A percentile compares a stretch with the other conserved stretches of the same genome.
phyloP scores from a whole-genome alignment of 1,140 invertebrate genomes.

The Oscheius sp. region DNA sequence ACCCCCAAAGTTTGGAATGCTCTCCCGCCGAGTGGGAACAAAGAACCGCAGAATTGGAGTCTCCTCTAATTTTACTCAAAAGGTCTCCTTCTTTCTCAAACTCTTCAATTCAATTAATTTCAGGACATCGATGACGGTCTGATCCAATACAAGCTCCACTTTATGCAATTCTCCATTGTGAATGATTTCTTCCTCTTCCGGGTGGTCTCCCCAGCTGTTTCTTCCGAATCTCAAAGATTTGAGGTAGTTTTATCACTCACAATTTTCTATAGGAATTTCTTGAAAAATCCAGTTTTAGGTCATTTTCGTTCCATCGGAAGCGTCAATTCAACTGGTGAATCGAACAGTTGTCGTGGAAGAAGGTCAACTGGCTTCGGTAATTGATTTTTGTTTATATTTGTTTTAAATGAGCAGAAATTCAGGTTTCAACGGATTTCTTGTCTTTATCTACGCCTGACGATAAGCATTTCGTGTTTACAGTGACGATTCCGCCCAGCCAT shows the following conservation, averaged over 20 bases:
- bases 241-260: constrained; percentile 1
- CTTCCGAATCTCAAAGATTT: constrained; percentile 43
- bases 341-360: constrained; percentile 56
- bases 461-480: constrained; percentile 49
- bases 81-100: constrained; percentile 34
- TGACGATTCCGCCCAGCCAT: constrained; percentile 49
- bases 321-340: constrained; percentile 53
- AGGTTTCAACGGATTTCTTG: constrained; percentile 57
- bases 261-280: not conserved
- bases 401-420: not conserved
- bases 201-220: constrained; percentile 50
- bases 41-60: constrained; percentile 53
- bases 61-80: constrained; percentile 60
- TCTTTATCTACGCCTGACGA: constrained; percentile 56
- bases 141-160: constrained; percentile 56
- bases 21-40: constrained; percentile 43
- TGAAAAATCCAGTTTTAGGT: constrained; percentile 44
- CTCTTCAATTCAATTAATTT: constrained; percentile 11
- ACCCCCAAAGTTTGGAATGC: constrained; percentile 58
- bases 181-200: constrained; percentile 60
- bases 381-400: not conserved
- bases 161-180: constrained; percentile 55
- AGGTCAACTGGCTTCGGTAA: constrained; percentile 37
- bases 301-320: constrained; percentile 53
- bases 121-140: constrained; percentile 53